Evolutionary conservation across 1,140 invertebrate genomes (phyloP), one percentile per base, ranked within the genome.

Genomic region (Sipha flava): DNA sequence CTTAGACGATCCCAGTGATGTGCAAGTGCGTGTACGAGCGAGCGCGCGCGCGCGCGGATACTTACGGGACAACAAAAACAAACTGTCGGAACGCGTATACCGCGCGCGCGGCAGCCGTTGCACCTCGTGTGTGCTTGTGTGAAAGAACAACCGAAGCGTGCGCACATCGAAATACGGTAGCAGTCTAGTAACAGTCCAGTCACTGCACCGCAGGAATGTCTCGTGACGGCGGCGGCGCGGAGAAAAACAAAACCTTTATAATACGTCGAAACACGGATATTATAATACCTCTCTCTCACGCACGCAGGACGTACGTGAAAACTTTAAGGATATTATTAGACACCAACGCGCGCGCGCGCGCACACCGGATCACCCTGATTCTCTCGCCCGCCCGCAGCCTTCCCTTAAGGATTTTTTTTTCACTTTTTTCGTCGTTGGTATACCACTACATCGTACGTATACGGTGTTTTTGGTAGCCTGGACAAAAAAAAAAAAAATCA

Each of bases 131-230:
- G 57, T 4, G 31, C 29, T 66, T 66, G 62, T 66, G 37, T 68
- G 64, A 45, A 68, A 68, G 37, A 68, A 68, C 64, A 43, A 68
- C 64, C 64, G 64, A 68, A 68, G 64, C 40, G 64, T 68, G 64
- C 37, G 64, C 64, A 43, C 64, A 68, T 68, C 64, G 26, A 68
- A 45, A 68, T 43, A 68, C 64, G 45, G 64, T 68, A 68, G 64
- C 64, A 26, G 37, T 68, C 37, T 68, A 26, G 37, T 68, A 16
- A 37, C 34, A 21, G 14, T 23, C 37, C 64, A 26, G 64, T 26
- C 21, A 68, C 34, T n/a, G 62, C 34, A 21, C 34, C n/a, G 34
- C 2, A 66, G 62, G 62, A 66, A 66, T 66, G 62, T 66, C 62
- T 45, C 21, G 64, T 68, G 34, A n/a, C 34, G 62, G n/a, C 3